These are phyloP conservation scores for Leptatherina wallacei DNA, from an alignment of 2,797 vertebrate species.

Conservation along the genomic window DNA sequence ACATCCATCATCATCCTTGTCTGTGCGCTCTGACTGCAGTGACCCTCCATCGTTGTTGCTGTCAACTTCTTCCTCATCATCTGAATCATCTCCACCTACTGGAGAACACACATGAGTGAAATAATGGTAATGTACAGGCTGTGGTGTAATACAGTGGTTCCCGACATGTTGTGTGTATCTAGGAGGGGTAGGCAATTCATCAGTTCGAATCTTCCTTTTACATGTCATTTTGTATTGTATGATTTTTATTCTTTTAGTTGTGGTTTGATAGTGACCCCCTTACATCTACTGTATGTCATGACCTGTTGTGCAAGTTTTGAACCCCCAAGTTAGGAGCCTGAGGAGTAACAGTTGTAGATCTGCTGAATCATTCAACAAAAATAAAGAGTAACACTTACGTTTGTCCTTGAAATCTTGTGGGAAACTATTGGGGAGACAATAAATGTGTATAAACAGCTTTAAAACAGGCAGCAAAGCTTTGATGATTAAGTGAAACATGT, in stretches of 20 bases:
- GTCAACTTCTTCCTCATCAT: conserved; percentile 84
- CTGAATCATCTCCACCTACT: conserved; percentile 85
- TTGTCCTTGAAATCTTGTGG: conserved; percentile 89
- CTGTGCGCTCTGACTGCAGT: conserved; percentile 88
- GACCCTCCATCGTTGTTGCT: conserved; percentile 87
- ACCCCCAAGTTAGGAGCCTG: neutral
- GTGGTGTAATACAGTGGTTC: conserved; percentile 18
- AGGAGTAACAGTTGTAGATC: neutral
- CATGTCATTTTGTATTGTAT: neutral
- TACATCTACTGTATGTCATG: too few species aligned
- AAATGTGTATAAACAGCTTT: neutral
- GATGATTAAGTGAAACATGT: neutral
- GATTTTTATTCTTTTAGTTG: too few species aligned
- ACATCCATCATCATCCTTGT: conserved; percentile 90
- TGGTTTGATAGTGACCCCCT: too few species aligned
- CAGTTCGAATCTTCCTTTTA: neutral
- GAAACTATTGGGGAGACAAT: conserved; percentile 84
- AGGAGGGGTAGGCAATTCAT: neutral
- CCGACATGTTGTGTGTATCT: neutral
- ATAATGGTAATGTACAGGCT: conserved; percentile 4
- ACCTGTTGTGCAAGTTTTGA: too few species aligned
- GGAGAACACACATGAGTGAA: conserved; percentile 30
- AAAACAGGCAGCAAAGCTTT: neutral
- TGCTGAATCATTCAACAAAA: neutral
- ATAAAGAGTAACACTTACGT: conserved; percentile 81